These are phyloP conservation scores for Brachionichthys hirsutus DNA, from an alignment of 2,113 vertebrate genomes.

Conservation along the genomic window DNA sequence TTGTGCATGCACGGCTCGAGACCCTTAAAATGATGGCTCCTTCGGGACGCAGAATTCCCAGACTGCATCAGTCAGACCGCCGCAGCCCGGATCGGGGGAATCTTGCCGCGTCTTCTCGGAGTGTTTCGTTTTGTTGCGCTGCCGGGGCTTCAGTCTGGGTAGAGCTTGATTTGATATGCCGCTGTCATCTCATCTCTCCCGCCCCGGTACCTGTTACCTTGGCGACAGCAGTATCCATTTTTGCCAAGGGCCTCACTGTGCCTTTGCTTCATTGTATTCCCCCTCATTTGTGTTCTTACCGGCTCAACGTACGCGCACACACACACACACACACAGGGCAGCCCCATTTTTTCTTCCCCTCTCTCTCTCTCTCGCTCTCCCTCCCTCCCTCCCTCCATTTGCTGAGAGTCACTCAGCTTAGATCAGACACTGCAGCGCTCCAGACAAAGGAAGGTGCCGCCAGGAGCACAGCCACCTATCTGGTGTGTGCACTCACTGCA, in stretches of 20 bases:
- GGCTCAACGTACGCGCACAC: neutral
- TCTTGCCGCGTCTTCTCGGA: neutral
- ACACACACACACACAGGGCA: conserved; percentile 48
- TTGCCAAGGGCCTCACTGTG: conserved; percentile 41
- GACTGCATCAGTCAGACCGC: too few species aligned
- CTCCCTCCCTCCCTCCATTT: conserved; percentile 60
- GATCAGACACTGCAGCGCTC: conserved; percentile 75
- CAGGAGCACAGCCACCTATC: conserved; percentile 57
- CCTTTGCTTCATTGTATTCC: conserved; percentile 37
- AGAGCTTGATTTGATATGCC: conserved; percentile 51
- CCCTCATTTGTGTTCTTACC: conserved; percentile 26
- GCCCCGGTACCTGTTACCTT: conserved; percentile 66
- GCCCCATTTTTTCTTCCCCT: conserved; percentile 51
- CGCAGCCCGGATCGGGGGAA: neutral
- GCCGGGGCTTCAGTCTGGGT: conserved; percentile 15
- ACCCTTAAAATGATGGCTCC: too few species aligned
- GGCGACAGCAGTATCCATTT: conserved; percentile 56
- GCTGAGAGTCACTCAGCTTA: conserved; percentile 74
- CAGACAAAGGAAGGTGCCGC: conserved; percentile 72
- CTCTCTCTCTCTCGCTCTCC: conserved; percentile 6
- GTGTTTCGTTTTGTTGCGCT: conserved; percentile 13
- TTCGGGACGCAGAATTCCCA: too few species aligned
- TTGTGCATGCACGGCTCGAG: too few species aligned
- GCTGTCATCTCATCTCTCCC: conserved; percentile 42
- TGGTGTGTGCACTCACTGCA: conserved; percentile 16